Percentiles rank a stretch among this genome's conserved stretches.
Evolutionary conservation across 2,113 vertebrate genomes (phyloP).

Genomic region (Balaenoptera acutorostrata): DNA sequence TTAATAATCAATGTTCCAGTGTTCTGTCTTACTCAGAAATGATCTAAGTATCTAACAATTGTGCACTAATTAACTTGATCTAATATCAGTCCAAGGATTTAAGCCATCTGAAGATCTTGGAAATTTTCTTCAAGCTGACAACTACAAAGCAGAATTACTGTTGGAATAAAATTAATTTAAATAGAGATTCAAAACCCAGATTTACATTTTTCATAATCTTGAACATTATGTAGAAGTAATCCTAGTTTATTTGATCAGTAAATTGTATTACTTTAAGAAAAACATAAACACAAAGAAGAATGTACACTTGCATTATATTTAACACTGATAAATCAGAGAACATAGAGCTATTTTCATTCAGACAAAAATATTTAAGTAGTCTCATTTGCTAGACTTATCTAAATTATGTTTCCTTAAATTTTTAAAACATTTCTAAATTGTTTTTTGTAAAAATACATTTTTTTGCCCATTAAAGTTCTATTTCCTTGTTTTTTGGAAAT

Average conservation of each 20-base stretch:
- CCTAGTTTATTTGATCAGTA: not conserved
- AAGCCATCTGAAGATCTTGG: not conserved
- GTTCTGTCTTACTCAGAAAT: not conserved
- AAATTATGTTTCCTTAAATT: not conserved
- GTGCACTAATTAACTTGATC: not conserved
- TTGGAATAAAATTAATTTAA: conserved; percentile 32
- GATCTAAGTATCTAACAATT: not conserved
- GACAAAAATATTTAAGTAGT: conserved; percentile 28
- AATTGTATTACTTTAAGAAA: not conserved
- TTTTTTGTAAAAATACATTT: conserved; percentile 10
- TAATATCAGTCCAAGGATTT: not conserved
- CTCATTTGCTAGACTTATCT: not conserved
- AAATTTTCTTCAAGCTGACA: not conserved
- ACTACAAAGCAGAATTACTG: not conserved
- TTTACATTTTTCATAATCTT: conserved; percentile 17
- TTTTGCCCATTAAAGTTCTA: not conserved
- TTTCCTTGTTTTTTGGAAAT: conserved; percentile 30
- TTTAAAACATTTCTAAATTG: not conserved
- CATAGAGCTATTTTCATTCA: not conserved
- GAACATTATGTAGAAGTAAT: conserved; percentile 5
- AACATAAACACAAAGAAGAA: not conserved
- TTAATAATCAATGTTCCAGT: not conserved
- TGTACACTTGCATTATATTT: not conserved
- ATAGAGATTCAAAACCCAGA: not conserved
- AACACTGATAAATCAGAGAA: conserved; percentile 24